Percentiles rank a stretch among this genome's conserved stretches.
phyloP scores from a whole-genome alignment of 2,113 vertebrate genomes.

The Amphiprion ocellaris region DNA sequence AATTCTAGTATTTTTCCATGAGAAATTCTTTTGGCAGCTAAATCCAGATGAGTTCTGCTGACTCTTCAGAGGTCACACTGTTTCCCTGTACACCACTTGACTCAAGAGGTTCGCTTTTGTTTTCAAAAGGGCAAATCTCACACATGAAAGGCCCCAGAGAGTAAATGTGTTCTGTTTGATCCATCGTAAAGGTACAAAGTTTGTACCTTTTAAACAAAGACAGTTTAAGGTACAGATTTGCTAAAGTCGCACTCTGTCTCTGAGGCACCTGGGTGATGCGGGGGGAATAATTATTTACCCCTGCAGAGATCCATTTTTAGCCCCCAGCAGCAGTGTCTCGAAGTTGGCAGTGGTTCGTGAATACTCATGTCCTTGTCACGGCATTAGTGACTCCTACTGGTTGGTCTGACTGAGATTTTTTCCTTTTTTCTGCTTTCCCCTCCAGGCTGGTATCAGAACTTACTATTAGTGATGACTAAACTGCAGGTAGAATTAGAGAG shows the following conservation, averaged over 20 bases:
- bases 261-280: background rate
- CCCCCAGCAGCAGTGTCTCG: background rate
- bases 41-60: background rate
- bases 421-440: background rate
- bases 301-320: constrained; percentile 6
- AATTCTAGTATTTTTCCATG: background rate
- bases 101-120: background rate
- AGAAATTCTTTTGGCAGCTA: background rate
- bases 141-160: background rate
- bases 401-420: background rate
- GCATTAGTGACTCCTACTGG: background rate
- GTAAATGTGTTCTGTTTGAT: background rate
- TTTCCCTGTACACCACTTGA: background rate
- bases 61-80: background rate
- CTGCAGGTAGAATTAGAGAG: background rate
- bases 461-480: background rate
- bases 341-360: background rate
- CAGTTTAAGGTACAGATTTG: background rate
- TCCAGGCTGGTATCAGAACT: background rate
- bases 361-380: background rate
- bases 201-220: background rate
- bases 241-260: background rate
- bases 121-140: background rate
- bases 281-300: background rate
- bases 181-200: background rate